Evolutionary conservation across 1,140 invertebrate genomes (phyloP), one percentile per base, ranked within the genome.

Genomic region (Achroia grisella): DNA sequence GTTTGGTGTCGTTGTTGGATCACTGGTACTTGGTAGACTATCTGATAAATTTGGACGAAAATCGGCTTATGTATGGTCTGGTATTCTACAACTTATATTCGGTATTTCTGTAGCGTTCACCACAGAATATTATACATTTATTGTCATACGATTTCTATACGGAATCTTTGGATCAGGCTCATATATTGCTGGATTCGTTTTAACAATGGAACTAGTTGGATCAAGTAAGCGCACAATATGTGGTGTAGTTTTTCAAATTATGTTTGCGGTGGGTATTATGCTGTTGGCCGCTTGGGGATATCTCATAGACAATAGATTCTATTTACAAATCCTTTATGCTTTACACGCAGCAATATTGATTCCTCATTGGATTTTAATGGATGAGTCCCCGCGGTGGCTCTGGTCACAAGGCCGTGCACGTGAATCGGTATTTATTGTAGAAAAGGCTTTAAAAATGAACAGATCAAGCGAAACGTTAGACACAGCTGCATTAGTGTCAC

Each of bases 21-120:
- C 94, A 0, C 88, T 97, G 0, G 87, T 91, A 0, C 84, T 97
- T 9, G 95, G 95, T 4, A 90, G 91, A 30, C 64, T 97, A 35
- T 93, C 95, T 0, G 96, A 98, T 71, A 94, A 91, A 80, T 92
- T 92, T 57, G 94, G 95, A 1, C 88, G 95, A 4, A 95, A 95
- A 73, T 90, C 88, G 4, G 89, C 94, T 23, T 94, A 95, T 57
- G 91, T 92, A 47, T 88, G 92, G 75, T 90, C 92, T 10, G 89
- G 91, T 0, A 56, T 93, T 0, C 62, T 93, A 2, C 93, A 94
- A 62, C 52, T 94, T 3, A 67, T 93, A 8, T 81, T 93, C 2
- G 92, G 93, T 1, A 87, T 93, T 8, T 85, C 83, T 0, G 91
- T 93, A 2, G 93, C 93, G 0, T 92, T 95, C 48, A 84, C 91